Base-by-base conservation (phyloP, 1,140 invertebrate species). In the Nebria ingens region DNA sequence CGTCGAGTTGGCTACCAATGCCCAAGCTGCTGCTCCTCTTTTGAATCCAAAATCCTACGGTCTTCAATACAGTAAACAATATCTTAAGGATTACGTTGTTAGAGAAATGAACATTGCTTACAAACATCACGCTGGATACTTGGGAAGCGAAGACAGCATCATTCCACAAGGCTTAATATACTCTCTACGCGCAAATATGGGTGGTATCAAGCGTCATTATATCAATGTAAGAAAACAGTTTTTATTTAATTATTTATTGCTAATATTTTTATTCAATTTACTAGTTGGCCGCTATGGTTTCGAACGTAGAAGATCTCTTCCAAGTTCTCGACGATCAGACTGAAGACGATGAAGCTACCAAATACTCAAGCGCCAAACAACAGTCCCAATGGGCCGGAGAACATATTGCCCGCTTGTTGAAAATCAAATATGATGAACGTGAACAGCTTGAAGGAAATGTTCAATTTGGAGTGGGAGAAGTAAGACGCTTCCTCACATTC, bases 371-470 rank as follows among this genome's bases (percentile, higher is more conserved):
- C n/a, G 25, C 25, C 25, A 34, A 34, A 34, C 59, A 65, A 54
- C 51, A 62, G 49, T 56, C 57, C 19, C 21, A 56, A 34, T 73
- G 63, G 64, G 63, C 65, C 12, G 72, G 74, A 42, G 64, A 77
- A 21, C 76, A 76, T 52, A 76, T 85, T 45, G 71, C 74, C 21
- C 68, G 79, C 29, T 64, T 78, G 42, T 65, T 86, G 25, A 77
- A 80, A 21, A 77, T 85, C 52, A 61, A 81, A 59, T 59, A 64
- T 3, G 64, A 78, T 2, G 60, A 75, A 55, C 56, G 68, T 34
- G 68, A 80, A 59, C 73, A 78, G 54, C 52, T 85, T 0, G 82
- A 84, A 73, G 79, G 75, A 15, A 67, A 73, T 29, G 17, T 84
- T 2, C 68, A 73, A 19, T 19, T 74, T 0, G 68, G 74, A 29